Percentiles rank a stretch among this genome's conserved stretches.
These are phyloP conservation scores for Bemisia tabaci DNA, from an alignment of 1,140 invertebrate species.

Conservation along the genomic window DNA sequence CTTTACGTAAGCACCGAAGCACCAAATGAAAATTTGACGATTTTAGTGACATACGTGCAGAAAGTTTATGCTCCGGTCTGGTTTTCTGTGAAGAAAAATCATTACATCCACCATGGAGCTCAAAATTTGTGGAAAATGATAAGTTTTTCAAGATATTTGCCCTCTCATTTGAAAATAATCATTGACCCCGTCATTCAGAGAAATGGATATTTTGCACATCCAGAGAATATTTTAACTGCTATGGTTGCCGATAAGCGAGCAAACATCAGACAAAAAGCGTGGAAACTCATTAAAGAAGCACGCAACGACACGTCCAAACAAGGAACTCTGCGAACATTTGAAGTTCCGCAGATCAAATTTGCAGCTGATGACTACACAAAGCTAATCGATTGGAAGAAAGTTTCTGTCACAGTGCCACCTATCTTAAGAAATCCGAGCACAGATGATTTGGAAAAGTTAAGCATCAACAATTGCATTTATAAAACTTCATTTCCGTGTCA, in stretches of 20 bases:
- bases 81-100: slow-evolving; percentile 20
- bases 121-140: slow-evolving; percentile 3
- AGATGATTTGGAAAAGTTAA: no score
- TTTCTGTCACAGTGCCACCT: no score
- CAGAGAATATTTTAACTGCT: slow-evolving; percentile 27
- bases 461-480: no score
- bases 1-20: slow-evolving; percentile 16
- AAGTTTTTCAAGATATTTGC: not conserved
- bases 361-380: no score
- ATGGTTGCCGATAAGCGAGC: slow-evolving; percentile 24
- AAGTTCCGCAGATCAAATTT: no score
- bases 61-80: slow-evolving; percentile 19
- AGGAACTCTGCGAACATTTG: no score
- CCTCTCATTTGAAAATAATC: slow-evolving; percentile 6
- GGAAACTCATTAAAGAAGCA: slow-evolving; percentile 19
- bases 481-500: no score
- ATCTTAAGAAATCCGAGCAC: no score
- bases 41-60: slow-evolving; percentile 17
- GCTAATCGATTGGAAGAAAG: no score
- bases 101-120: slow-evolving; percentile 2
- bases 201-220: slow-evolving; percentile 23
- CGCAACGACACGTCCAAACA: no score
- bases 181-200: slow-evolving; percentile 21
- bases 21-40: slow-evolving; percentile 13
- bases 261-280: slow-evolving; percentile 23